A percentile compares a stretch with the other conserved stretches of the same genome.
Evolutionary conservation across 2,888 invertebrate genomes (phyloP).

Genomic region (Antheraea assamensis): DNA sequence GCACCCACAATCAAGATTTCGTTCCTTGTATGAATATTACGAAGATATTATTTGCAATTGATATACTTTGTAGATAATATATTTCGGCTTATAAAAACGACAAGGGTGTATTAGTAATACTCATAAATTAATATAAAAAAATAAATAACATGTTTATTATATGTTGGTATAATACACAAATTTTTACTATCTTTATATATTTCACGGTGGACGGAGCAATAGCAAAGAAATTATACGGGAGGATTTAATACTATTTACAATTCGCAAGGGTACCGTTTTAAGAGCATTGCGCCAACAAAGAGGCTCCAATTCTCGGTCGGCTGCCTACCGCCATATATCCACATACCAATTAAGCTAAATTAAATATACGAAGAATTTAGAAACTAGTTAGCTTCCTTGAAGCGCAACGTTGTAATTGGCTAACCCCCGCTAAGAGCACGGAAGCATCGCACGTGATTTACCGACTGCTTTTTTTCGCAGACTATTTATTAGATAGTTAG

Average conservation of each 20-base stretch:
- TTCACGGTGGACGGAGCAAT: background rate
- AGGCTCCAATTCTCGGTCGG: conserved; percentile 76
- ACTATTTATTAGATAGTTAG: conserved; percentile 35
- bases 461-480: conserved; percentile 58
- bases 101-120: background rate
- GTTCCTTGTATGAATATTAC: conserved; percentile 50
- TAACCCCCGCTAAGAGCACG: conserved; percentile 71
- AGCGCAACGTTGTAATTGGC: conserved; percentile 81
- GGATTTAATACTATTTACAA: conserved; percentile 36
- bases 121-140: background rate
- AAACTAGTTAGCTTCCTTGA: conserved; percentile 80
- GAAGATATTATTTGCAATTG: conserved; percentile 42
- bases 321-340: conserved; percentile 70
- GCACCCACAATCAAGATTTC: conserved; percentile 58
- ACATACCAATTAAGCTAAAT: conserved; percentile 80
- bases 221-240: background rate
- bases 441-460: conserved; percentile 72
- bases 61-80: conserved; percentile 46
- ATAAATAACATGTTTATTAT: background rate
- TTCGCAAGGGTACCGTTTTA: conserved; percentile 67
- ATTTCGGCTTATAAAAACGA: conserved; percentile 4
- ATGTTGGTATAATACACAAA: background rate
- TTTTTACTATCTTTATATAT: background rate
- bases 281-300: conserved; percentile 73
- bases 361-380: conserved; percentile 82